Conservation (phyloP, 2,113 vertebrate genomes). For the human (Homo sapiens) region DNA sequence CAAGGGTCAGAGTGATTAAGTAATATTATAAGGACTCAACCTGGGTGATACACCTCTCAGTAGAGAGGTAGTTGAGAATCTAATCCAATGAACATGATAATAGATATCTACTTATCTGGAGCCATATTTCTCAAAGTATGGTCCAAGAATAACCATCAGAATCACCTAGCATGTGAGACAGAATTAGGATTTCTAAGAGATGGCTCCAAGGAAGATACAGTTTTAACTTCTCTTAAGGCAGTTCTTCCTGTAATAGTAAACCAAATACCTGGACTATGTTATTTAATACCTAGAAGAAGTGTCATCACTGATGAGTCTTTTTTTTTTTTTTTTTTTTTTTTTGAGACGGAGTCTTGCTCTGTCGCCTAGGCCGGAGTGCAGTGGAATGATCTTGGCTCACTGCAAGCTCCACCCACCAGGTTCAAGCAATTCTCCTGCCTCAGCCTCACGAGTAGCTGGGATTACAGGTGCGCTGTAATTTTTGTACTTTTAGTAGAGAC, state of each 20-base stretch:
- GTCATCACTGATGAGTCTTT: neutral
- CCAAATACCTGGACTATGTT: neutral
- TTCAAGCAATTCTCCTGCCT: too few species aligned
- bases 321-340: neutral
- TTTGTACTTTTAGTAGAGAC: too few species aligned
- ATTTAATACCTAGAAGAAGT: constrained; percentile 3
- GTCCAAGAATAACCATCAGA: neutral
- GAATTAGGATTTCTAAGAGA: neutral
- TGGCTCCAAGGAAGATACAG: neutral
- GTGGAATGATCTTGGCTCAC: too few species aligned
- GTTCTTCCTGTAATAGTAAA: neutral
- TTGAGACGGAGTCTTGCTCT: too few species aligned
- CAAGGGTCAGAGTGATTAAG: neutral
- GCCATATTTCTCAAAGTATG: neutral
- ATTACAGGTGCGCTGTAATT: too few species aligned
- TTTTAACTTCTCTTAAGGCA: neutral
- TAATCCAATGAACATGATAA: neutral
- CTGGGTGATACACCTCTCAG: neutral
- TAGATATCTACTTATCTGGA: neutral
- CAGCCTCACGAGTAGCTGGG: too few species aligned
- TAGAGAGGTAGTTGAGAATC: neutral
- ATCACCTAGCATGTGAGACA: neutral
- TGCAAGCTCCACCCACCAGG: too few species aligned
- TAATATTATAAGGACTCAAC: neutral
- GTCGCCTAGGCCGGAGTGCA: too few species aligned